phyloP scores from a whole-genome alignment of 2,113 vertebrate genomes.

The Picathartes gymnocephalus region DNA sequence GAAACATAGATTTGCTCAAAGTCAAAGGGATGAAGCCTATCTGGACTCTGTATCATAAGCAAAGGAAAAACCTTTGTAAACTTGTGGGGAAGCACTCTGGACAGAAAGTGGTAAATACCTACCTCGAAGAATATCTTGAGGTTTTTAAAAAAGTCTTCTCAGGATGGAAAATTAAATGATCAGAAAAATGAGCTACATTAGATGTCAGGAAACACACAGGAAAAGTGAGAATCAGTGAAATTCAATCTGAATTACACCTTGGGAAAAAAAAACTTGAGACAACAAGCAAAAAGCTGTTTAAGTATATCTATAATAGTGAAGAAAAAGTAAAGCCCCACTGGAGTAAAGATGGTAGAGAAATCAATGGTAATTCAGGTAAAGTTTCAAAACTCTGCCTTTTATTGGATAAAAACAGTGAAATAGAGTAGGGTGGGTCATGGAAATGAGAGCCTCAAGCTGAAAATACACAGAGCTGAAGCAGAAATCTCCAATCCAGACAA shows the following conservation, averaged over 20 bases:
- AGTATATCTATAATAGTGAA: background rate
- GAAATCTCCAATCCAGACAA: background rate
- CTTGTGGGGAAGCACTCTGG: background rate
- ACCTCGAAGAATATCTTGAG: background rate
- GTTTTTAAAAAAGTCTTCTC: background rate
- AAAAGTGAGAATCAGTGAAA: background rate
- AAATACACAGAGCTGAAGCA: background rate
- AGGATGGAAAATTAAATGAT: background rate
- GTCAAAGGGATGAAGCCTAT: background rate
- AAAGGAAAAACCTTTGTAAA: slow-evolving; percentile 11
- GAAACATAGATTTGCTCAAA: slow-evolving; percentile 10
- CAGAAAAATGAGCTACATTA: background rate
- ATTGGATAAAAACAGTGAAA: background rate
- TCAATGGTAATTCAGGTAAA: background rate
- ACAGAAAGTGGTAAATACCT: background rate
- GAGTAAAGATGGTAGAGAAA: background rate
- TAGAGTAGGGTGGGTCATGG: background rate
- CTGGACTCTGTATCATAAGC: background rate
- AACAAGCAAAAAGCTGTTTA: background rate
- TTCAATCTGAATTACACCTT: background rate
- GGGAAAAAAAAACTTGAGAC: background rate
- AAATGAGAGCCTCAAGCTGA: background rate
- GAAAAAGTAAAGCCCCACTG: background rate
- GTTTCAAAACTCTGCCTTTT: background rate
- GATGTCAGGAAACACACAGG: background rate